phyloP scores from a whole-genome alignment of 1,140 invertebrate species.

The Phymorhynchus buccinoides region DNA sequence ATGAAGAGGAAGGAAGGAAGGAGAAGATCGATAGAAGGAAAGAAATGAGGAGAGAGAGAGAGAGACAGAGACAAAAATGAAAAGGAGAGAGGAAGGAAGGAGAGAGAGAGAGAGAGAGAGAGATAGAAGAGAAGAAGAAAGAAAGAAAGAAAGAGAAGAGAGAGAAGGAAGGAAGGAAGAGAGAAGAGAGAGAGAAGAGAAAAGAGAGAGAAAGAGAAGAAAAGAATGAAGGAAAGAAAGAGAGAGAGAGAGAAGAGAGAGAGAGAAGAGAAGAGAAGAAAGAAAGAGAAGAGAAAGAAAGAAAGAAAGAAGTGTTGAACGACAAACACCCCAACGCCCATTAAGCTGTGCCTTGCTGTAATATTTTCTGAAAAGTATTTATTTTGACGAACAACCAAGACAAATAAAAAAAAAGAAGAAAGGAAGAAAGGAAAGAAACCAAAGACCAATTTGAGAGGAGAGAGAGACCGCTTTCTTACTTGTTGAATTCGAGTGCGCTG shows the following conservation, averaged over 20 bases:
- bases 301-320: neutral
- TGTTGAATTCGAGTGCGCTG: neutral
- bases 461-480: neutral
- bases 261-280: neutral
- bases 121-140: conserved; percentile 1
- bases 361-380: too few relatives aligned
- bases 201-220: neutral
- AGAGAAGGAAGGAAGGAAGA: neutral
- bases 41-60: too few relatives aligned
- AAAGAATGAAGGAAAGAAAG: conserved; percentile 13
- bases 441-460: neutral
- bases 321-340: too few relatives aligned
- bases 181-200: neutral
- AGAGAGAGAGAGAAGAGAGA: neutral
- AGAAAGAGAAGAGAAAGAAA: neutral
- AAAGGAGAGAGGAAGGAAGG: too few relatives aligned
- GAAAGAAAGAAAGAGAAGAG: neutral
- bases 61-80: too few relatives aligned
- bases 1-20: too few relatives aligned
- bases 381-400: too few relatives aligned
- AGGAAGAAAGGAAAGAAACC: neutral
- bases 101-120: neutral
- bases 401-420: neutral
- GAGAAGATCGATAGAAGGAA: too few relatives aligned
- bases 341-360: too few relatives aligned